Conservation (phyloP, 2,797 vertebrate genomes). For the Sebastes paucispinis region DNA sequence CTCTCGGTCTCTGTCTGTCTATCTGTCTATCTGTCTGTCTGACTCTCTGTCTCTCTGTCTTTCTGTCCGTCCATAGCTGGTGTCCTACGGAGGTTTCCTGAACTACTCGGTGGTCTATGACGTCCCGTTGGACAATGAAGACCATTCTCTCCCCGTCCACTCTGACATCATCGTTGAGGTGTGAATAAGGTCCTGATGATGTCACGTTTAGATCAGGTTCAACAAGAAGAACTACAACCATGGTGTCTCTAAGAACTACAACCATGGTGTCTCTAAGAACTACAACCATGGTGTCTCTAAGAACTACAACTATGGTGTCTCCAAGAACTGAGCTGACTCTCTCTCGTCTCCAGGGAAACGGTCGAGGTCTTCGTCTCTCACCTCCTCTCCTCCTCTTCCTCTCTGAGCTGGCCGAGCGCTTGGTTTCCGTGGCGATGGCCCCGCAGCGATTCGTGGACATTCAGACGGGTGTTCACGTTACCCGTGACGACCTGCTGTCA, state of each 20-base stretch:
- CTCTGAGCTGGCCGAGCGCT: slow-evolving; percentile 81
- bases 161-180: slow-evolving; percentile 91
- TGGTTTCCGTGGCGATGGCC: slow-evolving; percentile 77
- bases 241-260: neutral
- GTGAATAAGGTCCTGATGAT: neutral
- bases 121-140: slow-evolving; percentile 82
- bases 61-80: slow-evolving; percentile 80
- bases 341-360: slow-evolving; percentile 85
- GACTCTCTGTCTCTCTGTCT: neutral
- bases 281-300: no score
- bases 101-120: slow-evolving; percentile 88
- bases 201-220: no score
- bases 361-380: slow-evolving; percentile 78
- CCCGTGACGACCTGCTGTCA: slow-evolving; percentile 88
- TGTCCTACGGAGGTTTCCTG: slow-evolving; percentile 88
- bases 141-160: slow-evolving; percentile 78
- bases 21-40: neutral
- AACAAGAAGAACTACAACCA: neutral
- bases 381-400: slow-evolving; percentile 75
- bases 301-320: neutral
- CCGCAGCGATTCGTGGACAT: slow-evolving; percentile 82
- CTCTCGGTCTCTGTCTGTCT: no score
- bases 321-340: neutral
- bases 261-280: no score
- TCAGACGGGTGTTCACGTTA: slow-evolving; percentile 71